Evolutionary conservation across 2,113 vertebrate species (phyloP), one percentile per base, ranked within the genome.

Genomic region (Elachura formosa): DNA sequence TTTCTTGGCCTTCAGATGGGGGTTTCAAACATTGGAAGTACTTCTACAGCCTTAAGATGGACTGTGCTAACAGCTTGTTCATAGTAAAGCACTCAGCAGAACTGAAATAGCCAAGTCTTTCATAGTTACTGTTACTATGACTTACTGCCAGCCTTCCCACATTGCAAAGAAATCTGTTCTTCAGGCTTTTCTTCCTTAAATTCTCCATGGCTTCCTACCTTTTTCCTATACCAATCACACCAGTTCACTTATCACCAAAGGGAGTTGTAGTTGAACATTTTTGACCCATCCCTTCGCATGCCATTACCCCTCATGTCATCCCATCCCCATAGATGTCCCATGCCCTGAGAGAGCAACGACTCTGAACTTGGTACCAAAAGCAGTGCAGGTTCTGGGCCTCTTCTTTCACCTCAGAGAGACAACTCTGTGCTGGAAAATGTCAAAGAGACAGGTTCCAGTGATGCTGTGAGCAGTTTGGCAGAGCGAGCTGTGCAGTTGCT

Each of bases 91-190:
- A 94, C 78, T 85, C 92, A 79, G 82, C 75, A 77, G 75, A 91
- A 54, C 85, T 80, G 92, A 94, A 93, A 95, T 85, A 94, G 92
- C 90, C 90, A 80, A 96, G 55, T 18, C 79, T 92, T 90, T 95
- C 96, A 80, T 96, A 96, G 95, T 93, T 96, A 95, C 90, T 56
- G 90, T 95, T 96, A 95, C 96, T 85, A 93, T 90, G 96, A 90
- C 67, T 94, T 92, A 73, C 92, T 93, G 94, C 90, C 94, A 94
- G 79, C 75, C 79, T 96, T 95, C 90, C 82, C 88, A 94, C 94
- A 62, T 88, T 93, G 92, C 88, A 80, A 91, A 85, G 90, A 83
- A 95, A 93, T 87, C 87, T 96, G 90, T 90, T 96, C 63, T 73
- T 66, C 66, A 66, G 92, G 67, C 67, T 95, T 90, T 69, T 93